Percentiles rank a stretch among this genome's conserved stretches.
Conservation (phyloP, 2,113 vertebrate genomes). For the Leptobrachium ailaonicum region DNA sequence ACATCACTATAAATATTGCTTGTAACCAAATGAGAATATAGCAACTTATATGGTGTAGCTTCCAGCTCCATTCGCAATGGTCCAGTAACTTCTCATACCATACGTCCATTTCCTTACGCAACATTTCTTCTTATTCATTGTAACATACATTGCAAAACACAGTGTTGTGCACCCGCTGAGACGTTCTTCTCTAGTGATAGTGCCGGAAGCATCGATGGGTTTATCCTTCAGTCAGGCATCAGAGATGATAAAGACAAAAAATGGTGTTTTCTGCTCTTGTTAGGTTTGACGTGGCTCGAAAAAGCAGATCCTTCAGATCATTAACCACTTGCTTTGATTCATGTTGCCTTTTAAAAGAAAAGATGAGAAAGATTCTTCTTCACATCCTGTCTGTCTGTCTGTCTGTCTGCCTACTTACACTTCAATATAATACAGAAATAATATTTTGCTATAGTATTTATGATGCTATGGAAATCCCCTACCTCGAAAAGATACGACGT, state of each 20-base stretch:
- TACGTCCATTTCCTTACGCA: background rate
- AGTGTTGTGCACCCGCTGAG: background rate
- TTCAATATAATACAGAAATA: too few species aligned
- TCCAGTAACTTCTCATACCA: too few species aligned
- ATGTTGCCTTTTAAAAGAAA: background rate
- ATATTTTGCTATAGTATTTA: too few species aligned
- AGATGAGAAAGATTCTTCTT: background rate
- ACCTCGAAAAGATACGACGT: too few species aligned
- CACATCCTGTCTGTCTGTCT: too few species aligned
- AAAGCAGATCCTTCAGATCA: background rate
- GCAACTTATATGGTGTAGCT: too few species aligned
- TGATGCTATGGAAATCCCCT: too few species aligned
- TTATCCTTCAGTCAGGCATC: constrained; percentile 1
- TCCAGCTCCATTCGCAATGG: too few species aligned
- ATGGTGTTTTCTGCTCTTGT: background rate
- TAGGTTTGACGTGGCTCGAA: background rate
- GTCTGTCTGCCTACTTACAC: too few species aligned
- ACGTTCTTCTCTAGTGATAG: background rate
- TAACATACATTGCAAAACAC: background rate
- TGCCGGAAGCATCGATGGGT: constrained; percentile 3
- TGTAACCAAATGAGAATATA: too few species aligned
- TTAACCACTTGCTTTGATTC: constrained; percentile 1
- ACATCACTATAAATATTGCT: too few species aligned
- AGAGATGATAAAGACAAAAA: constrained; percentile 19
- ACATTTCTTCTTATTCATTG: background rate